Conservation (phyloP, 2,888 invertebrate genomes). For the Drosophila mayaguana region DNA sequence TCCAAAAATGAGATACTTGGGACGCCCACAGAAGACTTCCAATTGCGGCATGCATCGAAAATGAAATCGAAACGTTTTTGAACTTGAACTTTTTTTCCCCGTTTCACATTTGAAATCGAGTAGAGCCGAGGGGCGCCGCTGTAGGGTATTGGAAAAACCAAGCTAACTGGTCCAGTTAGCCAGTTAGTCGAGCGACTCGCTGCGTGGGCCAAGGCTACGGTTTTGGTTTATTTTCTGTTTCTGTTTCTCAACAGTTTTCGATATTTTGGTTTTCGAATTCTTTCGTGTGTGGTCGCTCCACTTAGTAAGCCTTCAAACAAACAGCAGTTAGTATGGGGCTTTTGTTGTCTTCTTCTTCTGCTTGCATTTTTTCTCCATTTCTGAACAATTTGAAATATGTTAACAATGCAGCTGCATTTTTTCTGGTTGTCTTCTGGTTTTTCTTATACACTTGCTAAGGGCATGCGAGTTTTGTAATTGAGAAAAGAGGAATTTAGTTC, state of each 20-base stretch:
- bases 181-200: constrained; percentile 13
- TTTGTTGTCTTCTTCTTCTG: not conserved
- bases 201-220: constrained; percentile 42
- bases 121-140: not conserved
- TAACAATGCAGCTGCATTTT: constrained; percentile 30
- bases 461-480: not conserved
- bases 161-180: constrained; percentile 44
- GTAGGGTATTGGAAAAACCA: constrained; percentile 27
- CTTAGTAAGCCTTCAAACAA: constrained; percentile 3
- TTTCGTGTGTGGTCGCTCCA: constrained; percentile 21
- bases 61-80: constrained; percentile 61
- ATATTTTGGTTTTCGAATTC: constrained; percentile 17
- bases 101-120: not conserved
- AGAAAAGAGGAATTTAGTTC: not conserved
- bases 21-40: constrained; percentile 46
- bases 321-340: not conserved
- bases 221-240: not conserved
- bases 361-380: not conserved
- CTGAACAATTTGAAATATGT: constrained; percentile 49
- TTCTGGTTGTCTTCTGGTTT: not conserved
- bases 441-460: constrained; percentile 8
- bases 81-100: constrained; percentile 63
- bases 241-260: constrained; percentile 12
- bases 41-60: constrained; percentile 22
- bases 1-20: constrained; percentile 48